Conservation (phyloP, 2,888 invertebrate species). For the Cenopis cana region DNA sequence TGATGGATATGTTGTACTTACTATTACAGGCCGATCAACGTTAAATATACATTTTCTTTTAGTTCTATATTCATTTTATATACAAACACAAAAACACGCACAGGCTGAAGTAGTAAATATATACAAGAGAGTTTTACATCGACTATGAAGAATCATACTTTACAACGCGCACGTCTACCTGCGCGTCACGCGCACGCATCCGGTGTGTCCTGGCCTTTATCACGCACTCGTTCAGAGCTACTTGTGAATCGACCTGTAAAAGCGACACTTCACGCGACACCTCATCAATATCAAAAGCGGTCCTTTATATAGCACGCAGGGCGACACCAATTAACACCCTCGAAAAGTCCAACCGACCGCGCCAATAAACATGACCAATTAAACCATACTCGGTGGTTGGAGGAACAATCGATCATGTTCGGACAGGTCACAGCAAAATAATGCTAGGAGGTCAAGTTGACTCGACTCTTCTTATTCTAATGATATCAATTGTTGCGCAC, state of each 20-base stretch:
- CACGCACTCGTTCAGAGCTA: neutral
- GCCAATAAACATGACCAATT: slow-evolving; percentile 51
- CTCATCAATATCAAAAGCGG: slow-evolving; percentile 21
- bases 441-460: neutral
- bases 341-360: slow-evolving; percentile 35
- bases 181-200: too few relatives aligned
- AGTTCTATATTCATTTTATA: too few relatives aligned
- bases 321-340: slow-evolving; percentile 39
- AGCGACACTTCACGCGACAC: slow-evolving; percentile 5
- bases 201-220: too few relatives aligned
- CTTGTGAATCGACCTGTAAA: neutral
- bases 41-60: too few relatives aligned
- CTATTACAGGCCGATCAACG: too few relatives aligned
- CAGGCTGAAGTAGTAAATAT: too few relatives aligned
- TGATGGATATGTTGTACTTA: too few relatives aligned
- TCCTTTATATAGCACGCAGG: slow-evolving; percentile 25
- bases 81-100: too few relatives aligned
- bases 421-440: slow-evolving; percentile 36
- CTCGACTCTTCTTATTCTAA: neutral
- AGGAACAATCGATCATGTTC: slow-evolving; percentile 48
- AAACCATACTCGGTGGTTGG: slow-evolving; percentile 50
- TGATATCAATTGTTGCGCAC: too few relatives aligned
- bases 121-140: too few relatives aligned
- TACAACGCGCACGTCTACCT: too few relatives aligned
- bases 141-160: too few relatives aligned